A percentile compares a stretch with the other conserved stretches of the same genome.
phyloP scores from a whole-genome alignment of 2,888 invertebrate species.

The Molorchus minor region DNA sequence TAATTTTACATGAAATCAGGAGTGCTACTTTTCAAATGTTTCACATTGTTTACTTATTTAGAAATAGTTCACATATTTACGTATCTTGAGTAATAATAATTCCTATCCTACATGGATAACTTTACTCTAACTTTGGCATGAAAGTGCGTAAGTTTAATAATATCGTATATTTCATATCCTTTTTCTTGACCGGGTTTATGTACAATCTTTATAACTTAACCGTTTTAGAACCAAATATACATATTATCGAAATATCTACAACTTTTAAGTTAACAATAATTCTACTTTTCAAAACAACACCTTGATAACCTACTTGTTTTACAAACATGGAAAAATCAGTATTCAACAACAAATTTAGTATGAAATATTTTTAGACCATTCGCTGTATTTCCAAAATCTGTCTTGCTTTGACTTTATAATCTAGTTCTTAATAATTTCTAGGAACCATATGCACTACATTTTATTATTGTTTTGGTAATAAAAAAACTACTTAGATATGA shows the following conservation, averaged over 20 bases:
- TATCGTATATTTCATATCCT: conserved; percentile 65
- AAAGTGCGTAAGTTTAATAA: conserved; percentile 61
- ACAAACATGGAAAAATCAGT: conserved; percentile 8
- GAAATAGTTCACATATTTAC: conserved; percentile 43
- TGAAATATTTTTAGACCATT: too few relatives aligned
- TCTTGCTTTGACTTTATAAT: too few relatives aligned
- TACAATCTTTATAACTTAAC: conserved; percentile 56
- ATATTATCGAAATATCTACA: conserved; percentile 60
- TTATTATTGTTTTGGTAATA: too few relatives aligned
- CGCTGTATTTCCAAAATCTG: too few relatives aligned
- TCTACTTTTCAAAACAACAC: conserved; percentile 45
- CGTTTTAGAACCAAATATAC: conserved; percentile 59
- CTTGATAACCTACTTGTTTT: conserved; percentile 27
- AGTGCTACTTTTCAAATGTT: conserved; percentile 38
- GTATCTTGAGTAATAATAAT: conserved; percentile 53
- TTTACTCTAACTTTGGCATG: conserved; percentile 64
- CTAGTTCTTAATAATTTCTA: too few relatives aligned
- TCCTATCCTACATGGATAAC: conserved; percentile 61
- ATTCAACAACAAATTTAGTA: too few relatives aligned
- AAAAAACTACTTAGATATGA: too few relatives aligned
- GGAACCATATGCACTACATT: too few relatives aligned
- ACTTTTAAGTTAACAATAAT: conserved; percentile 49
- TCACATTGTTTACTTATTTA: conserved; percentile 41
- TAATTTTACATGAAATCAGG: conserved; percentile 32
- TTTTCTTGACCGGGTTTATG: conserved; percentile 57